Evolutionary conservation across 2,113 vertebrate species (phyloP).

Genomic region (Ptychochromis oligacanthus): DNA sequence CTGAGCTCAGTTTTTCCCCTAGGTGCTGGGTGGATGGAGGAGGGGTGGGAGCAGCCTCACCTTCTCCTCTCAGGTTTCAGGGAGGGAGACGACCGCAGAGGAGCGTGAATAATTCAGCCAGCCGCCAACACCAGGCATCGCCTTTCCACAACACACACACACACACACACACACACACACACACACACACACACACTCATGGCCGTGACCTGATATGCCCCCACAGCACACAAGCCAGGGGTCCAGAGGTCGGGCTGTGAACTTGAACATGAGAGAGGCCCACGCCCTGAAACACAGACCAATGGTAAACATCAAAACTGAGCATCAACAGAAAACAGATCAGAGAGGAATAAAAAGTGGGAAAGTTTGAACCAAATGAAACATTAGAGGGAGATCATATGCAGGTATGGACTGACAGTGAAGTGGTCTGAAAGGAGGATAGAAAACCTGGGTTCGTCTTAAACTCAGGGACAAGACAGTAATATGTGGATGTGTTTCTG

Average conservation of each 20-base stretch:
- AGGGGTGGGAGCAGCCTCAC: slow-evolving; percentile 48
- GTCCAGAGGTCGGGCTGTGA: slow-evolving; percentile 46
- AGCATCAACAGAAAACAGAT: not conserved
- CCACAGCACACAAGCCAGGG: slow-evolving; percentile 11
- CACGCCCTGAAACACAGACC: not conserved
- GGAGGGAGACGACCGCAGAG: slow-evolving; percentile 75
- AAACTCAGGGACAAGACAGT: not conserved
- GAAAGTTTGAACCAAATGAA: not conserved
- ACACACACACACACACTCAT: slow-evolving; percentile 6
- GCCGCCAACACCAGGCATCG: slow-evolving; percentile 68
- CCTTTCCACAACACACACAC: slow-evolving; percentile 55
- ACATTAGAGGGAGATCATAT: too few species aligned
- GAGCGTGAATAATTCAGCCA: slow-evolving; percentile 83
- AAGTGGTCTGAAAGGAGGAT: not conserved
- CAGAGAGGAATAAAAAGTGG: not conserved
- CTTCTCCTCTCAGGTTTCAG: slow-evolving; percentile 74
- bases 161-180: slow-evolving; percentile 20
- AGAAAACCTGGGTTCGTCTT: not conserved
- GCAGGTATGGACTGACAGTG: not conserved
- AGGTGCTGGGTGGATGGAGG: slow-evolving; percentile 24
- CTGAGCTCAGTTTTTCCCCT: not conserved
- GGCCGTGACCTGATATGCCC: slow-evolving; percentile 53
- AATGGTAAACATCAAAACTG: not conserved
- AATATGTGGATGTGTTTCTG: too few species aligned
- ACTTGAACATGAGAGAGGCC: slow-evolving; percentile 14